Percentiles rank a stretch among this genome's conserved stretches.
These are phyloP conservation scores for Plodia interpunctella DNA, from an alignment of 1,140 invertebrate species.

Conservation along the genomic window DNA sequence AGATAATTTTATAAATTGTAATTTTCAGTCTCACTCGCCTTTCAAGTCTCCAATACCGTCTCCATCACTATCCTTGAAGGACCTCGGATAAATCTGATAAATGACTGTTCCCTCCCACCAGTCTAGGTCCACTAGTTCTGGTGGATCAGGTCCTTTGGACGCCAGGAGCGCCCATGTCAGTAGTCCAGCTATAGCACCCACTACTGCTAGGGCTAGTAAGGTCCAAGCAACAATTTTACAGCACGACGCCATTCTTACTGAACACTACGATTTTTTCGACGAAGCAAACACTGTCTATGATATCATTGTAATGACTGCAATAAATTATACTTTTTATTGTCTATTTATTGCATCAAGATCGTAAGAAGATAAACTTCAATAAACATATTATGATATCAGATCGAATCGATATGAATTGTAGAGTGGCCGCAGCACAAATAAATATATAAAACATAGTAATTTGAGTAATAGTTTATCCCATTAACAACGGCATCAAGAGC, in stretches of 20 bases:
- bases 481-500: too few relatives aligned
- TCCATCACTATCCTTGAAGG: conserved; percentile 86
- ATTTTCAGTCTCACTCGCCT: conserved; percentile 53
- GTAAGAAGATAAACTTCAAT: too few relatives aligned
- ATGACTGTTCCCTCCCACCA: conserved; percentile 87
- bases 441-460: too few relatives aligned
- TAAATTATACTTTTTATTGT: too few relatives aligned
- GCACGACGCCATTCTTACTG: not conserved
- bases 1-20: not conserved
- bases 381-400: too few relatives aligned
- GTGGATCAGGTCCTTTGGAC: conserved; percentile 30
- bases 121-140: conserved; percentile 53
- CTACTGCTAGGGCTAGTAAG: conserved; percentile 15
- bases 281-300: too few relatives aligned
- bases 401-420: too few relatives aligned
- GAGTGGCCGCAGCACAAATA: too few relatives aligned
- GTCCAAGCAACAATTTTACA: conserved; percentile 13
- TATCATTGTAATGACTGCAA: too few relatives aligned
- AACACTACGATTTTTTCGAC: not conserved
- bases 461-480: too few relatives aligned
- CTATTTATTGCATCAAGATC: too few relatives aligned
- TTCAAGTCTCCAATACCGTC: conserved; percentile 88
- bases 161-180: conserved; percentile 48
- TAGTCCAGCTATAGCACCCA: conserved; percentile 25
- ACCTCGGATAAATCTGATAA: conserved; percentile 89